These are phyloP conservation scores for Synergus laeviventris DNA, from an alignment of 2,888 invertebrate genomes.

Conservation along the genomic window DNA sequence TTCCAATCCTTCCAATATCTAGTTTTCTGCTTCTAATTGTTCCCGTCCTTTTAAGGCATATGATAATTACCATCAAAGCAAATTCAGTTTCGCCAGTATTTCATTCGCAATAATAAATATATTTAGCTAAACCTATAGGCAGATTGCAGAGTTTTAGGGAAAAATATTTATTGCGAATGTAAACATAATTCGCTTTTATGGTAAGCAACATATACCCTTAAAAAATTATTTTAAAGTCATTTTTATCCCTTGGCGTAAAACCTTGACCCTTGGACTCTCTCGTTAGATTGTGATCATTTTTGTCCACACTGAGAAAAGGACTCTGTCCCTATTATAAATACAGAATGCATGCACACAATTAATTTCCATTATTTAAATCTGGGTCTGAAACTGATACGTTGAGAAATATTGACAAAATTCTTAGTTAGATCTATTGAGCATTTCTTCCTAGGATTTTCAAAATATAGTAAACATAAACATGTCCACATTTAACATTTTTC, in stretches of 20 bases:
- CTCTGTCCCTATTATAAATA: neutral
- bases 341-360: neutral
- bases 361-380: neutral
- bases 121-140: too few relatives aligned
- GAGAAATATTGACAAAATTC: neutral
- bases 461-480: neutral
- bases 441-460: neutral
- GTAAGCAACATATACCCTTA: too few relatives aligned
- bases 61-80: neutral
- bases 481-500: neutral
- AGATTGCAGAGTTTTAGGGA: too few relatives aligned
- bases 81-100: neutral
- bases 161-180: too few relatives aligned
- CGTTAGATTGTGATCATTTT: neutral
- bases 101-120: too few relatives aligned
- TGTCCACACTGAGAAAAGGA: neutral
- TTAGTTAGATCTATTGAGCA: neutral
- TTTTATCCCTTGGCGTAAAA: neutral
- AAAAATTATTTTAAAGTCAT: neutral
- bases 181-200: too few relatives aligned
- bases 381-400: neutral
- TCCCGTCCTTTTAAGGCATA: neutral
- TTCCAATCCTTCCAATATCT: slow-evolving; percentile 23
- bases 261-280: neutral
- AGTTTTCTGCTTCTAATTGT: slow-evolving; percentile 28